Evolutionary conservation across 2,797 vertebrate genomes (phyloP).

Genomic region (Clamator glandarius): DNA sequence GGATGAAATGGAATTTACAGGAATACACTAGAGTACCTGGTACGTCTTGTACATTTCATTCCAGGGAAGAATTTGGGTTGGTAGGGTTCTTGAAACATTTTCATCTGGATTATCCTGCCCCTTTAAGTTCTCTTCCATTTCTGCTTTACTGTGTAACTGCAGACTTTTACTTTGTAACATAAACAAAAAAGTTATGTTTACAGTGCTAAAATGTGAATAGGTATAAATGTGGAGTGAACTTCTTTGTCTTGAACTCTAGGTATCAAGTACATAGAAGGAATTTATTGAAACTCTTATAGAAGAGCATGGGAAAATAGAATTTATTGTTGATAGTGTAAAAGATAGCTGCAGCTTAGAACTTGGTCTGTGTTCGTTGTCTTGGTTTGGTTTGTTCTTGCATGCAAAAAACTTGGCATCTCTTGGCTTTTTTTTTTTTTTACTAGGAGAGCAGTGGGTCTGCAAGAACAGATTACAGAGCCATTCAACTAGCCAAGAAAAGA

Average conservation of each 20-base stretch:
- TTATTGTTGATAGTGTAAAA: not conserved
- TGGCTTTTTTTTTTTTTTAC: not conserved
- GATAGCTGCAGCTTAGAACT: not conserved
- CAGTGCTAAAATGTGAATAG: not conserved
- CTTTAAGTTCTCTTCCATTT: not conserved
- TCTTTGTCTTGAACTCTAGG: not conserved
- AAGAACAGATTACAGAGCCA: slow-evolving; percentile 95
- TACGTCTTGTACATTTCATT: not conserved
- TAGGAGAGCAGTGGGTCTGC: slow-evolving; percentile 95
- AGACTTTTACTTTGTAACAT: not conserved
- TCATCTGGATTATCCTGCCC: not conserved
- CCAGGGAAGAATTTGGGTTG: not conserved
- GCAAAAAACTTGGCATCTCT: slow-evolving; percentile 31
- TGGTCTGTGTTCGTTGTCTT: not conserved
- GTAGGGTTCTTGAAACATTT: not conserved
- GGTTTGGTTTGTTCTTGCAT: not conserved
- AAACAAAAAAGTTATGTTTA: not conserved
- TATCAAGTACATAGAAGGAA: not conserved
- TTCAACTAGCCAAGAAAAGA: slow-evolving; percentile 93
- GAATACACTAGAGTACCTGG: not conserved
- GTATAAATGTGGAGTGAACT: not conserved
- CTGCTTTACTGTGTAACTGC: not conserved
- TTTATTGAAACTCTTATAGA: not conserved
- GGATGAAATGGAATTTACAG: not conserved
- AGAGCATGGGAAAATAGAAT: not conserved